Percentiles rank a stretch among this genome's conserved stretches.
phyloP scores from a whole-genome alignment of 2,113 vertebrate genomes.

The Cyphomyrus discorhynchus region DNA sequence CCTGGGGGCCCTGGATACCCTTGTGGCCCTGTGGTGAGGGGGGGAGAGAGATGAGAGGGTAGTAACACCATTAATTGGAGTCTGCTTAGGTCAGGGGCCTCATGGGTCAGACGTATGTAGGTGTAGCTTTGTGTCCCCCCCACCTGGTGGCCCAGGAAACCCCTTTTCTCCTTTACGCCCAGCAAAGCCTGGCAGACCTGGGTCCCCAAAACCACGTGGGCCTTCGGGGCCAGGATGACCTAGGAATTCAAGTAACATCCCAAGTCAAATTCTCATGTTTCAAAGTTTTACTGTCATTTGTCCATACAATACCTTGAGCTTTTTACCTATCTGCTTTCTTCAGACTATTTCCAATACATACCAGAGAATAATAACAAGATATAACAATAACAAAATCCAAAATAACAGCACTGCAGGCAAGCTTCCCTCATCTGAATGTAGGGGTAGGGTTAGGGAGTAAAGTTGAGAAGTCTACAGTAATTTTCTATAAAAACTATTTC shows the following conservation, averaged over 20 bases:
- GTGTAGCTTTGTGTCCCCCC: slow-evolving; percentile 32
- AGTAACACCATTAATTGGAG: neutral
- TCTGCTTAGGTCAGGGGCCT: neutral
- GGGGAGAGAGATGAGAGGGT: neutral
- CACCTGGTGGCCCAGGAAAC: slow-evolving; percentile 59
- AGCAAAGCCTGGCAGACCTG: slow-evolving; percentile 52
- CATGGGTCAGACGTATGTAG: neutral
- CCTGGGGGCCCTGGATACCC: slow-evolving; percentile 48
- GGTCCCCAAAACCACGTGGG: slow-evolving; percentile 36
- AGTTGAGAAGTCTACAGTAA: neutral
- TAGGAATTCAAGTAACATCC: neutral
- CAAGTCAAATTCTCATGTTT: neutral
- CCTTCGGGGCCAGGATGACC: neutral
- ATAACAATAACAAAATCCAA: neutral
- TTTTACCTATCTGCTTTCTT: neutral
- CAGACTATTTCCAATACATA: neutral
- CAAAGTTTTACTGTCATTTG: neutral
- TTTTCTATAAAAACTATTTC: neutral
- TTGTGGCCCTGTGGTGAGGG: slow-evolving; percentile 55
- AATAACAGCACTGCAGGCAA: neutral
- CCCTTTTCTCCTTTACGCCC: slow-evolving; percentile 55
- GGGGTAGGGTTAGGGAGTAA: neutral
- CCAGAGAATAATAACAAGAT: neutral
- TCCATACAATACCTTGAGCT: neutral
- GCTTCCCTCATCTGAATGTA: neutral